These are phyloP conservation scores for Plebejus melissa DNA, from an alignment of 2,888 invertebrate genomes.

Conservation along the genomic window DNA sequence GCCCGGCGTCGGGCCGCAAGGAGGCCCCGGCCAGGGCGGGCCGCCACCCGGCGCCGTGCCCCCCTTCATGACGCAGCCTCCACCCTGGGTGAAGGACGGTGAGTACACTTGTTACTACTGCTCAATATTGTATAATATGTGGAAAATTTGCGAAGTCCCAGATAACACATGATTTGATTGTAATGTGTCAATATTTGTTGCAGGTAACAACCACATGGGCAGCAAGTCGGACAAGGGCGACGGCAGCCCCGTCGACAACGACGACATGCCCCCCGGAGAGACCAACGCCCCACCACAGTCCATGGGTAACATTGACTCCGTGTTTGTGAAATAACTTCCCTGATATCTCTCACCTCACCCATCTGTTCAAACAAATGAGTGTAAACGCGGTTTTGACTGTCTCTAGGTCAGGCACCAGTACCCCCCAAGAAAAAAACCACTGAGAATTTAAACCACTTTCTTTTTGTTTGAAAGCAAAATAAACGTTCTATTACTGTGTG, in stretches of 20 bases:
- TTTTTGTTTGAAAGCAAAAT: too few species aligned
- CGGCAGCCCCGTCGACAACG: slow-evolving; percentile 46
- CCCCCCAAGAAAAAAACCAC: too few species aligned
- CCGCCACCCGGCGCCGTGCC: slow-evolving; percentile 46
- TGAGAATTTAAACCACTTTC: too few species aligned
- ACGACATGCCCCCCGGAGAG: slow-evolving; percentile 55
- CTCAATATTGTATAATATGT: neutral
- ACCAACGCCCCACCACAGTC: slow-evolving; percentile 35
- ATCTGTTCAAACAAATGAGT: too few species aligned
- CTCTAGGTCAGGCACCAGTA: too few species aligned
- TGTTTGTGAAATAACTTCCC: too few species aligned
- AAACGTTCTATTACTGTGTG: too few species aligned
- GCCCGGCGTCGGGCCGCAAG: slow-evolving; percentile 77
- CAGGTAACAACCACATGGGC: slow-evolving; percentile 35
- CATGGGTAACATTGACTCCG: neutral
- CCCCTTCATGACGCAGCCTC: slow-evolving; percentile 62
- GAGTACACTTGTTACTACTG: slow-evolving; percentile 33
- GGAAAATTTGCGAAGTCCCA: neutral
- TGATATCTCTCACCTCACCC: too few species aligned
- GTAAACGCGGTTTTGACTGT: too few species aligned
- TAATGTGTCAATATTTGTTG: neutral
- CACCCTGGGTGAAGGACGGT: slow-evolving; percentile 66
- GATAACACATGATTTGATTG: neutral
- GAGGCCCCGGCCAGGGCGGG: slow-evolving; percentile 30
- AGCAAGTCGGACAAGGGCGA: slow-evolving; percentile 38